These are phyloP conservation scores for Tokudaia muenninki DNA, from an alignment of 2,797 vertebrate genomes.

Conservation along the genomic window DNA sequence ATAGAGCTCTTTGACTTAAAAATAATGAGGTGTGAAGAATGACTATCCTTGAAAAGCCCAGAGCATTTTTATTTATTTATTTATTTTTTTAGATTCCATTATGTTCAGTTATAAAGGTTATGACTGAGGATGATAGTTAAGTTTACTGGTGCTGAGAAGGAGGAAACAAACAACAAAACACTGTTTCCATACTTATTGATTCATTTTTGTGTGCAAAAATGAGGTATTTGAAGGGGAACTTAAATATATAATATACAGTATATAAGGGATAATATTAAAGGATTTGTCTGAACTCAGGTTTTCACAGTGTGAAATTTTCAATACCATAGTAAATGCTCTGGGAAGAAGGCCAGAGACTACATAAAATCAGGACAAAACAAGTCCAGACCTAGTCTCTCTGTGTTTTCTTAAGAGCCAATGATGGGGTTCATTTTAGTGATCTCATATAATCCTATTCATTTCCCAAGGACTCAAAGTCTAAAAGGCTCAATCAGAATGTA, in stretches of 20 bases:
- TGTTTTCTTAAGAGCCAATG: not conserved
- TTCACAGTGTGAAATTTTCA: not conserved
- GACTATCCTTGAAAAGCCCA: not conserved
- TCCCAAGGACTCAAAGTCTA: not conserved
- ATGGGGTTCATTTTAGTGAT: not conserved
- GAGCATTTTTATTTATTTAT: not conserved
- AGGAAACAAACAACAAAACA: not conserved
- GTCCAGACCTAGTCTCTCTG: too few relatives aligned
- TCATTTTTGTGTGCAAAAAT: not conserved
- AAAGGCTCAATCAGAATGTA: not conserved
- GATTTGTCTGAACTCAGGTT: not conserved
- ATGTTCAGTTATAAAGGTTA: not conserved
- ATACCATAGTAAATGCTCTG: too few relatives aligned
- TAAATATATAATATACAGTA: too few relatives aligned
- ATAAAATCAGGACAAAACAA: not conserved
- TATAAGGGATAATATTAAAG: not conserved
- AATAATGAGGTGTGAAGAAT: not conserved
- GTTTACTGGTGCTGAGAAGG: not conserved
- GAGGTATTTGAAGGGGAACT: not conserved
- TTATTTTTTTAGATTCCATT: not conserved
- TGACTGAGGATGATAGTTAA: not conserved
- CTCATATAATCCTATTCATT: not conserved
- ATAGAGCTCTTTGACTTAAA: not conserved
- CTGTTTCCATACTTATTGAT: not conserved
- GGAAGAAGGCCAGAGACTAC: rapidly evolving